Evolutionary conservation across 1,140 invertebrate genomes (phyloP).

Genomic region (Ceratina japonica): DNA sequence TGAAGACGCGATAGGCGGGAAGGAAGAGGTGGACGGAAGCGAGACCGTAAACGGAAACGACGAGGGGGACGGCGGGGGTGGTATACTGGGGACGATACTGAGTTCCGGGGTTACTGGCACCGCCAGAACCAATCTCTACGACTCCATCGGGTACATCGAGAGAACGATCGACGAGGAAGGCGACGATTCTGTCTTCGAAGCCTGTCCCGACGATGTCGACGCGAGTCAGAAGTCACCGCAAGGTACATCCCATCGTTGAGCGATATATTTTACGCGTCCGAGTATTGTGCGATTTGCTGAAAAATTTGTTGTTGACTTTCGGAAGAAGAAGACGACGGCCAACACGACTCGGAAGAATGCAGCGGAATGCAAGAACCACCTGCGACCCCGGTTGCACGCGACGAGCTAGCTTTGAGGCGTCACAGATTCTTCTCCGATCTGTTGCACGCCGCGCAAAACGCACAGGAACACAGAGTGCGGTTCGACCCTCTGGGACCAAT

Average conservation of each 20-base stretch:
- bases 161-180: constrained; percentile 74
- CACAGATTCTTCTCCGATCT: constrained; percentile 89
- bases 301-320: constrained; percentile 73
- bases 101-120: constrained; percentile 22
- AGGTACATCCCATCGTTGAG: constrained; percentile 51
- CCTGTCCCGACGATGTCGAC: constrained; percentile 52
- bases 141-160: constrained; percentile 69
- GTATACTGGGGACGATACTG: constrained; percentile 2
- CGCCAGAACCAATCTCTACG: constrained; percentile 57
- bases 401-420: constrained; percentile 86
- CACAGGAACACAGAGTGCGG: constrained; percentile 86
- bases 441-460: constrained; percentile 84
- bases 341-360: constrained; percentile 65
- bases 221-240: constrained; percentile 48
- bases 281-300: constrained; percentile 28
- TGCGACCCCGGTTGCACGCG: constrained; percentile 86
- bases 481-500: constrained; percentile 86
- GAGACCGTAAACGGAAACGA: neutral
- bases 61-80: neutral
- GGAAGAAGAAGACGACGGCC: constrained; percentile 75
- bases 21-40: neutral
- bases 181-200: constrained; percentile 76
- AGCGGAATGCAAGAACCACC: constrained; percentile 84
- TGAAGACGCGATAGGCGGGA: neutral
- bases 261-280: too few relatives aligned